A percentile compares a stretch with the other conserved stretches of the same genome.
These are phyloP conservation scores for Gortyna flavago DNA, from an alignment of 2,888 invertebrate genomes.

Conservation along the genomic window DNA sequence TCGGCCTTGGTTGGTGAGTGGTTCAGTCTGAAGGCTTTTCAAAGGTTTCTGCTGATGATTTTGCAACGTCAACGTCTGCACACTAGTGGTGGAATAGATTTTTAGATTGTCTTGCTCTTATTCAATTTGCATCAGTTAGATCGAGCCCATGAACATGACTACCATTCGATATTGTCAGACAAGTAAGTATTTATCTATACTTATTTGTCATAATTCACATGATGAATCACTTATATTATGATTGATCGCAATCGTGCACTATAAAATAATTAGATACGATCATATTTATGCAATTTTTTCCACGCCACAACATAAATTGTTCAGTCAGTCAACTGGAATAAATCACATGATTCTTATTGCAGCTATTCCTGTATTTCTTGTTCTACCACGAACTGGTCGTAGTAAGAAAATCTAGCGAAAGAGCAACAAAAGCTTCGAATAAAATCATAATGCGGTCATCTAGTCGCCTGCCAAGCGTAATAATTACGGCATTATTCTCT, in stretches of 20 bases:
- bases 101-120: constrained; percentile 35
- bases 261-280: constrained; percentile 35
- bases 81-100: constrained; percentile 61
- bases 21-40: constrained; percentile 78
- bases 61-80: constrained; percentile 76
- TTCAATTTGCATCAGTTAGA: constrained; percentile 27
- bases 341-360: constrained; percentile 42
- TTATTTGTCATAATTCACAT: constrained; percentile 14
- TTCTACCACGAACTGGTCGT: constrained; percentile 3
- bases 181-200: background rate
- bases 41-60: constrained; percentile 79
- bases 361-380: constrained; percentile 33
- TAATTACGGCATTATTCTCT: constrained; percentile 28
- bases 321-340: constrained; percentile 42
- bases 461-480: constrained; percentile 24
- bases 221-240: constrained; percentile 35
- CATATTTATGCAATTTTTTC: constrained; percentile 19
- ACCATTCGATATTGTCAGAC: constrained; percentile 10
- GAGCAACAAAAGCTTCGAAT: constrained; percentile 15
- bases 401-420: background rate
- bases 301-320: constrained; percentile 36
- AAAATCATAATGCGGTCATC: constrained; percentile 27
- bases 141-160: constrained; percentile 11
- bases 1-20: constrained; percentile 85
- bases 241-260: constrained; percentile 33